Evolutionary conservation across 2,888 invertebrate species (phyloP).

Genomic region (Diarsia dahlii): DNA sequence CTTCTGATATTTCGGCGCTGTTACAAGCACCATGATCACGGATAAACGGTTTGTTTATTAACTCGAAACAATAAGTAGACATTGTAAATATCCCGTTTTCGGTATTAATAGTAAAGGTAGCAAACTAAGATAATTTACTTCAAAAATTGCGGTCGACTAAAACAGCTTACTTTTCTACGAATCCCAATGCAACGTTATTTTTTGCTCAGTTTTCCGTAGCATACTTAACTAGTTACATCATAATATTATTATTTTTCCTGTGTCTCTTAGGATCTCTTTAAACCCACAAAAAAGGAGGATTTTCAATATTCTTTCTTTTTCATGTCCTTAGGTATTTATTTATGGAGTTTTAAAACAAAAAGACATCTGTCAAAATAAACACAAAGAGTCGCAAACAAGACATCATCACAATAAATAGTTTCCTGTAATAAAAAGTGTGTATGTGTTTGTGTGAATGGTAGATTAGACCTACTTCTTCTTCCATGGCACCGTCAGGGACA

Average conservation of each 20-base stretch:
- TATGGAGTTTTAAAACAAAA: not conserved
- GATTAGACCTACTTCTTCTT: not conserved
- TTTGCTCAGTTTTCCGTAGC: not conserved
- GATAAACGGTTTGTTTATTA: too few relatives aligned
- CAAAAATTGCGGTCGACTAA: not conserved
- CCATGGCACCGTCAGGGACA: not conserved
- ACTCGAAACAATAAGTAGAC: too few relatives aligned
- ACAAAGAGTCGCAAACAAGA: not conserved
- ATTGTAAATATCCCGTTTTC: too few relatives aligned
- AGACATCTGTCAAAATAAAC: not conserved
- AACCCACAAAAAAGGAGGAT: not conserved
- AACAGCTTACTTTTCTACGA: not conserved
- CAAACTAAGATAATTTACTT: too few relatives aligned
- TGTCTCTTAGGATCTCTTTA: not conserved
- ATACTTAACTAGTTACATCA: too few relatives aligned
- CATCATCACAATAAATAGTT: too few relatives aligned
- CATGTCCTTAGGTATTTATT: not conserved
- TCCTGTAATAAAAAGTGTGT: conserved; percentile 4
- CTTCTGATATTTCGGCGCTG: too few relatives aligned
- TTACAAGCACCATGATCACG: too few relatives aligned
- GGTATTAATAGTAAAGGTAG: too few relatives aligned
- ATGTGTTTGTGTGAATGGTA: not conserved
- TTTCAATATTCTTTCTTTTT: not conserved
- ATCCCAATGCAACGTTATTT: not conserved
- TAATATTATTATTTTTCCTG: not conserved